phyloP scores from a whole-genome alignment of 1,140 invertebrate genomes.

The Drosophila littoralis region DNA sequence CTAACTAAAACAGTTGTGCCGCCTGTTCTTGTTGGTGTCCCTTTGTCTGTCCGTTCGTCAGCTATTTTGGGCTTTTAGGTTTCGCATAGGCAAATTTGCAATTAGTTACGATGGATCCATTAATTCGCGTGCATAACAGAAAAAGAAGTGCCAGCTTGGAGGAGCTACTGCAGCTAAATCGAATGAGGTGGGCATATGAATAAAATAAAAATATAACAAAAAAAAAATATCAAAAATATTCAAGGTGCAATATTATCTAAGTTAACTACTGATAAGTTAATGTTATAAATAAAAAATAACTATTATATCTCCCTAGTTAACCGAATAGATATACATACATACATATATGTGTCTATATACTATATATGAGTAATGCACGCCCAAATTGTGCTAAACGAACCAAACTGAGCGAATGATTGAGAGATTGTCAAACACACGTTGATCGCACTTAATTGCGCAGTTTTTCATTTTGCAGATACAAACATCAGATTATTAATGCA shows the following conservation, averaged over 20 bases:
- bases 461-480: conserved; percentile 36
- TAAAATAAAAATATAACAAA: conserved; percentile 4
- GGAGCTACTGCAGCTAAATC: background rate
- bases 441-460: conserved; percentile 51
- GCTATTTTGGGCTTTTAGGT: background rate
- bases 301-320: conserved; percentile 30
- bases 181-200: conserved; percentile 1
- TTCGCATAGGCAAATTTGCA: background rate
- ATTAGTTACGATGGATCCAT: conserved; percentile 2
- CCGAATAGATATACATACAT: background rate
- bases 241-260: conserved; percentile 21
- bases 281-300: conserved; percentile 45
- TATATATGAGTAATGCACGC: conserved; percentile 35
- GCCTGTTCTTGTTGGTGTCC: conserved; percentile 9
- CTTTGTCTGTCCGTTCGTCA: background rate
- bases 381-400: conserved; percentile 34
- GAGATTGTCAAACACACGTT: conserved; percentile 34
- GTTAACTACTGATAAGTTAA: conserved; percentile 22
- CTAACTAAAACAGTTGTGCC: conserved; percentile 34
- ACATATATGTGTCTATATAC: background rate
- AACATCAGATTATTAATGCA: conserved; percentile 49
- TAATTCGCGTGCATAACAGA: background rate
- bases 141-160: conserved; percentile 4
- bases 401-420: conserved; percentile 30
- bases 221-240: background rate